phyloP scores from a whole-genome alignment of 1,140 invertebrate genomes.

The Physella acuta region DNA sequence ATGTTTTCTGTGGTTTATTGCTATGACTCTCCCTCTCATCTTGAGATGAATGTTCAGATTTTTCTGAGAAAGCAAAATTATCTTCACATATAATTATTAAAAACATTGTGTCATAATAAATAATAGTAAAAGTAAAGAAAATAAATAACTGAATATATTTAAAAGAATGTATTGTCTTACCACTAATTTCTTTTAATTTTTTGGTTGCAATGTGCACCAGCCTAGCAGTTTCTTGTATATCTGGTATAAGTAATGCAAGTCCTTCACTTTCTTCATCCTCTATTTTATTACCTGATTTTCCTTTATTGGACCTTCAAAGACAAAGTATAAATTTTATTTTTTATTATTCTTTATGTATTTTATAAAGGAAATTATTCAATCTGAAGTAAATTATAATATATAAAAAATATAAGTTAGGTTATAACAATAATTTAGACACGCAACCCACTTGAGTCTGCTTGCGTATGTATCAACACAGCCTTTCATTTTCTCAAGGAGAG shows the following conservation, averaged over 20 bases:
- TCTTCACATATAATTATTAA: not conserved
- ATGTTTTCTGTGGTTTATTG: slow-evolving; percentile 27
- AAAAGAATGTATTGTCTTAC: no score
- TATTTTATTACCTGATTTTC: slow-evolving; percentile 62
- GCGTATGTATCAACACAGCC: slow-evolving; percentile 88
- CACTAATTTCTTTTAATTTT: slow-evolving; percentile 39
- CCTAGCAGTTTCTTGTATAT: slow-evolving; percentile 79
- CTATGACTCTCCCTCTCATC: slow-evolving; percentile 3
- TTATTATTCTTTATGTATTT: no score
- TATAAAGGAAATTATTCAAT: no score
- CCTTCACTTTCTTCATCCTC: slow-evolving; percentile 83
- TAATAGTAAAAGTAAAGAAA: no score
- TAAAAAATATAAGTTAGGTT: no score
- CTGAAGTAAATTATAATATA: no score
- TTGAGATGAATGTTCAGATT: not conserved
- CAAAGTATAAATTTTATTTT: no score
- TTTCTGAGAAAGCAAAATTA: slow-evolving; percentile 11
- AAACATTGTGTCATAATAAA: no score
- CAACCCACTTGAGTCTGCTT: slow-evolving; percentile 73
- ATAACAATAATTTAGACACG: no score
- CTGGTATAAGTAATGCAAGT: slow-evolving; percentile 80
- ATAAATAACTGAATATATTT: no score
- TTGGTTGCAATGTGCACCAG: slow-evolving; percentile 65
- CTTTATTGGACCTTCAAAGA: slow-evolving; percentile 65
- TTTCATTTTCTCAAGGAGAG: slow-evolving; percentile 81